Percentiles rank a stretch among this genome's conserved stretches.
Evolutionary conservation across 1,140 invertebrate species (phyloP).

Genomic region (Phymorhynchus buccinoides): DNA sequence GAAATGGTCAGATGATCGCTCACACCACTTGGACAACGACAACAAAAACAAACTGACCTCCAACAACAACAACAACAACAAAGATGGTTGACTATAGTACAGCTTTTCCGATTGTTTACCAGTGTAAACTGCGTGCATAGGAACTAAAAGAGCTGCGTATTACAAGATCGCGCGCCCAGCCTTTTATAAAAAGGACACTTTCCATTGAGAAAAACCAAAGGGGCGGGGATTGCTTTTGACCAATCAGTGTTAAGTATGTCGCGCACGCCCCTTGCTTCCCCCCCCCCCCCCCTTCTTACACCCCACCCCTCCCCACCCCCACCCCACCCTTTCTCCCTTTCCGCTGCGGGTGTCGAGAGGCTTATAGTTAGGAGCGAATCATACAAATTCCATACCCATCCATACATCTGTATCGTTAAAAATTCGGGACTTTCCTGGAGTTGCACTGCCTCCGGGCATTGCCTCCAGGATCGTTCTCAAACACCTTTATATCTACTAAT

Average conservation of each 20-base stretch:
- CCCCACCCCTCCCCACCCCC: too few species aligned
- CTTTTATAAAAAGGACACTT: not conserved
- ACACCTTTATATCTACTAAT: too few species aligned
- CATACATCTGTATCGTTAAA: too few species aligned
- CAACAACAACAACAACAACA: not conserved
- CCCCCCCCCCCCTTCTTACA: too few species aligned
- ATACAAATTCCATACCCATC: too few species aligned
- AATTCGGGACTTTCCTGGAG: too few species aligned
- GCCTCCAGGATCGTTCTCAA: too few species aligned
- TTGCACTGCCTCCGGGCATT: too few species aligned
- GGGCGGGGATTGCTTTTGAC: not conserved
- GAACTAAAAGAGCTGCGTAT: not conserved
- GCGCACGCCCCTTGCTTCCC: conserved; percentile 1
- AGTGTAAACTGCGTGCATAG: not conserved
- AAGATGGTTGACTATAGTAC: not conserved
- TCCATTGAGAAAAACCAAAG: conserved; percentile 20
- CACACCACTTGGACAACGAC: not conserved
- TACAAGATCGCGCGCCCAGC: not conserved
- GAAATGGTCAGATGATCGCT: too few species aligned
- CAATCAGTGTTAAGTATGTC: conserved; percentile 23
- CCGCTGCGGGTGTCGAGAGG: not conserved
- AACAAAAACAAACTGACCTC: not conserved
- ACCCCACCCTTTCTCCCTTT: too few species aligned
- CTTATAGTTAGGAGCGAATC: not conserved
- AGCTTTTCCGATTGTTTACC: not conserved